Evolutionary conservation across 2,888 invertebrate genomes (phyloP).

Genomic region (Xestia ashworthii): DNA sequence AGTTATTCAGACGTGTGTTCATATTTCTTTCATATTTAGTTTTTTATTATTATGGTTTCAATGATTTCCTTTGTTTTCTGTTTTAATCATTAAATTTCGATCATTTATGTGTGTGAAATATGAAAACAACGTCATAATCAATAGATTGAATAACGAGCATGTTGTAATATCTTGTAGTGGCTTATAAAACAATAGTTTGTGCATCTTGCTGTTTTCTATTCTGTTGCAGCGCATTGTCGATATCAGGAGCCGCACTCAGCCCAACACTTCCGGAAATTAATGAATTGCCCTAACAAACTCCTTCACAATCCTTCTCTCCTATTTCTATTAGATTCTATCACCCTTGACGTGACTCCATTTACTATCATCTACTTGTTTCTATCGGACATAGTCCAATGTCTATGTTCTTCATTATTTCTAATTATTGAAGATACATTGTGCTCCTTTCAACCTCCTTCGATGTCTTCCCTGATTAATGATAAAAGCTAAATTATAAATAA

Average conservation of each 20-base stretch:
- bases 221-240: constrained; percentile 88
- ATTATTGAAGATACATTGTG: constrained; percentile 66
- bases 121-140: constrained; percentile 58
- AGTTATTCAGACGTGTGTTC: constrained; percentile 55
- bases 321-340: constrained; percentile 55
- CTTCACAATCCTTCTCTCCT: constrained; percentile 63
- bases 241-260: constrained; percentile 84
- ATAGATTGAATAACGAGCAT: constrained; percentile 73
- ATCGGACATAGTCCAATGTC: constrained; percentile 39
- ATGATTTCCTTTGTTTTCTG: constrained; percentile 38
- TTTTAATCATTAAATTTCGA: constrained; percentile 33
- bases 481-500: constrained; percentile 59
- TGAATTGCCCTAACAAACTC: constrained; percentile 74
- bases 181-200: constrained; percentile 83
- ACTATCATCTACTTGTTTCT: constrained; percentile 30
- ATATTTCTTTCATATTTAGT: constrained; percentile 58
- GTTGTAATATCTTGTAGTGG: constrained; percentile 71
- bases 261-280: constrained; percentile 80
- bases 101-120: constrained; percentile 57
- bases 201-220: constrained; percentile 88
- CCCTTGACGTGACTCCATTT: constrained; percentile 43
- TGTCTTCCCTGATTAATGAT: constrained; percentile 42
- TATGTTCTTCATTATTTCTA: constrained; percentile 50
- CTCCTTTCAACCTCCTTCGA: constrained; percentile 40
- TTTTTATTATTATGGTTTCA: constrained; percentile 39